These are phyloP conservation scores for Nematolebias whitei DNA, from an alignment of 2,113 vertebrate genomes.

Conservation along the genomic window DNA sequence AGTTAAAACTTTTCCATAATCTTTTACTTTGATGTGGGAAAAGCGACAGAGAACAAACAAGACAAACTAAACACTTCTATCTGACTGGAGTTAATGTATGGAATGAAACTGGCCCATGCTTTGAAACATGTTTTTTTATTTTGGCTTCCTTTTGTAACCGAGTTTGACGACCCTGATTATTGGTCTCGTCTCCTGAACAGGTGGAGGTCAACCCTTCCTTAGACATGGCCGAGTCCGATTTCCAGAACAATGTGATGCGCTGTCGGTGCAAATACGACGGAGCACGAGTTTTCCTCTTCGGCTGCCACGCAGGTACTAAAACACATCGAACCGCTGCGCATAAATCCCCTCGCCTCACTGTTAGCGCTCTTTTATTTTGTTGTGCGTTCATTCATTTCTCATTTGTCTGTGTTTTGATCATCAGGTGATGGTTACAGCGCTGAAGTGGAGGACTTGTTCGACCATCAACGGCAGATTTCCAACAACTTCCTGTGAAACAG, in stretches of 20 bases:
- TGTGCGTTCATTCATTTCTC: neutral
- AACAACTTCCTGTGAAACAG: conserved; percentile 89
- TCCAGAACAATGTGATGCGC: conserved; percentile 93
- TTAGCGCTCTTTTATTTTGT: accelerated
- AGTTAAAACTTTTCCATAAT: too few relatives aligned
- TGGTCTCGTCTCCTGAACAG: conserved; percentile 69
- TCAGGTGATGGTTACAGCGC: conserved; percentile 88
- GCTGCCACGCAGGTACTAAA: conserved; percentile 88
- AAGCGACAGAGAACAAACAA: too few relatives aligned
- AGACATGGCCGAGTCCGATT: conserved; percentile 95
- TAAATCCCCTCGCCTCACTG: neutral
- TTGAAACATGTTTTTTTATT: too few relatives aligned
- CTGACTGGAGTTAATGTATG: too few relatives aligned
- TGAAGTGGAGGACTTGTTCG: conserved; percentile 83
- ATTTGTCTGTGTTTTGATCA: neutral
- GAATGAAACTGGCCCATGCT: too few relatives aligned
- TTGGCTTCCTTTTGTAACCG: too few relatives aligned
- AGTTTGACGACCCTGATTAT: too few relatives aligned
- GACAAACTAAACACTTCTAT: too few relatives aligned
- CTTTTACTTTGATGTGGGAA: too few relatives aligned
- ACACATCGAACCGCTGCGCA: neutral
- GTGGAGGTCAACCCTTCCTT: conserved; percentile 92
- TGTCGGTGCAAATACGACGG: conserved; percentile 95
- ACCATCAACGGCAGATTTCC: conserved; percentile 86
- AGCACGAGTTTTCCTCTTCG: conserved; percentile 88